Evolutionary conservation across 2,113 vertebrate genomes (phyloP).

Genomic region (Macquaria australasica): DNA sequence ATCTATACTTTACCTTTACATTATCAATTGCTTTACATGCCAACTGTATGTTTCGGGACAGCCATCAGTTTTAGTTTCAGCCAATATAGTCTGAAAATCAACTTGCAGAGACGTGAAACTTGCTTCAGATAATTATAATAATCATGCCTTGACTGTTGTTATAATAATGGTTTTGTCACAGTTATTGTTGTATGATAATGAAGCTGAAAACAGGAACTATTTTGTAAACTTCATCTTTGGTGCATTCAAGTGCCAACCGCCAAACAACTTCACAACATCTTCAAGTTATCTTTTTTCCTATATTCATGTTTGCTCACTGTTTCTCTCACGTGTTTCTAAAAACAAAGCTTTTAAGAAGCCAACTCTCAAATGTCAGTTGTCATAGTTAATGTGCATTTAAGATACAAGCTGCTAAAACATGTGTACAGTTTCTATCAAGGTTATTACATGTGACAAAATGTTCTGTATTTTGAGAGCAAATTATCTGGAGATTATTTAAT

Average conservation of each 20-base stretch:
- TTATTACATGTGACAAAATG: not conserved
- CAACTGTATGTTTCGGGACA: not conserved
- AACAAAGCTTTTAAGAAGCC: not conserved
- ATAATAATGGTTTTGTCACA: not conserved
- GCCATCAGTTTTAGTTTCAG: not conserved
- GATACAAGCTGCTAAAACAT: too few species aligned
- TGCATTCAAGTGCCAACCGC: not conserved
- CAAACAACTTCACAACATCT: not conserved
- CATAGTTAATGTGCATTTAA: too few species aligned
- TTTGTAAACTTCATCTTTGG: not conserved
- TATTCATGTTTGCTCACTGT: not conserved
- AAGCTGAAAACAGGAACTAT: not conserved
- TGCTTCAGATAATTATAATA: constrained; percentile 10
- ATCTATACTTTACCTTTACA: not conserved
- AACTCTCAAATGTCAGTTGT: too few species aligned
- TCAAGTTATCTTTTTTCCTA: not conserved
- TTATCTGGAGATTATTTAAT: not conserved
- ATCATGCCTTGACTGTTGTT: not conserved
- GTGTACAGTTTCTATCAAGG: not conserved
- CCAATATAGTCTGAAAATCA: not conserved
- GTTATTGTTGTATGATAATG: not conserved
- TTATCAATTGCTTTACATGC: too few species aligned
- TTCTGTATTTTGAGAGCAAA: not conserved
- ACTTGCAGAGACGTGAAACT: not conserved
- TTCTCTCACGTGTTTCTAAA: not conserved